Conservation (phyloP, 2,888 invertebrate genomes). For the Hyposoter dolosus region DNA sequence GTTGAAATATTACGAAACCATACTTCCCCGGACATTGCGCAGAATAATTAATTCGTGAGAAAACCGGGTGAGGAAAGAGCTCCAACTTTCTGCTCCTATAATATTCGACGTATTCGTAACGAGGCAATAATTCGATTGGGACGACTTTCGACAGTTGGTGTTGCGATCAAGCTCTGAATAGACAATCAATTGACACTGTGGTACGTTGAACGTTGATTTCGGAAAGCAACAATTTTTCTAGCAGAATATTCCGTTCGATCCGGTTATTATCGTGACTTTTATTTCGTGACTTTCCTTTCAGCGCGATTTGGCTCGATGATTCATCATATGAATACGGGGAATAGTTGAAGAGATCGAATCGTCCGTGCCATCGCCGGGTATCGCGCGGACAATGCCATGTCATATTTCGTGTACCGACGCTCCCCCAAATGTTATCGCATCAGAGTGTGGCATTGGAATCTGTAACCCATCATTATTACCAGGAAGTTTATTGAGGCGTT, state of each 20-base stretch:
- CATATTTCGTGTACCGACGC: neutral
- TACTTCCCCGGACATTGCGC: neutral
- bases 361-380: neutral
- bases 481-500: conserved; percentile 12
- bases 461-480: conserved; percentile 5
- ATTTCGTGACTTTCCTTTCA: conserved; percentile 3
- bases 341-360: neutral
- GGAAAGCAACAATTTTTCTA: too few relatives aligned
- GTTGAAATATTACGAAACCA: neutral
- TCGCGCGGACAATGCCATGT: neutral
- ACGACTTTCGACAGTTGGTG: neutral
- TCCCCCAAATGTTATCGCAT: conserved; percentile 10
- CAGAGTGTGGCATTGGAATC: neutral
- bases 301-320: neutral
- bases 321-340: neutral
- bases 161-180: neutral
- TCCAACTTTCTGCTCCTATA: neutral
- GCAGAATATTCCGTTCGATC: neutral
- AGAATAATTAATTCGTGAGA: neutral
- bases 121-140: neutral
- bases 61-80: neutral
- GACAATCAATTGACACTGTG: neutral
- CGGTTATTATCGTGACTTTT: neutral
- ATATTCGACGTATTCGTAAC: neutral
- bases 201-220: neutral